Percentiles rank a stretch among this genome's conserved stretches.
phyloP scores from a whole-genome alignment of 2,888 invertebrate genomes.

The Tachina grossa region DNA sequence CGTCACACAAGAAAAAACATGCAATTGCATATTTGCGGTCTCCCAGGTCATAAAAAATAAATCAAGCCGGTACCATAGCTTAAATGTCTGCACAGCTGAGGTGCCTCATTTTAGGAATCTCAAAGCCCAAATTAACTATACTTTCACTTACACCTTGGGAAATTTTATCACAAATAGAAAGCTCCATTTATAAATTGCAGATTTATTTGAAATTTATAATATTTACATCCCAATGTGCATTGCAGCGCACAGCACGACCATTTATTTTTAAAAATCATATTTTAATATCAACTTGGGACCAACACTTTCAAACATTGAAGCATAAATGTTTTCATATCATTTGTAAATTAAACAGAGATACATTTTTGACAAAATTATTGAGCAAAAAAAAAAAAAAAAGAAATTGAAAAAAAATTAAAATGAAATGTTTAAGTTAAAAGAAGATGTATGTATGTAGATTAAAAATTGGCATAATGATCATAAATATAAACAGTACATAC shows the following conservation, averaged over 20 bases:
- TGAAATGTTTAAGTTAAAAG: not conserved
- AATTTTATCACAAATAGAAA: too few species aligned
- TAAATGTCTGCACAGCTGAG: too few species aligned
- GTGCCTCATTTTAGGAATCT: too few species aligned
- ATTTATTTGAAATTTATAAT: too few species aligned
- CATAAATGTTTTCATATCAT: slow-evolving; percentile 56
- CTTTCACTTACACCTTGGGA: too few species aligned
- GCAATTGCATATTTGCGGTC: too few species aligned
- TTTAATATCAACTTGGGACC: slow-evolving; percentile 17
- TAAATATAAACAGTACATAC: not conserved
- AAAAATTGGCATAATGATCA: not conserved
- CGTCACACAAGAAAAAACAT: too few species aligned
- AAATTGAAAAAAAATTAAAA: not conserved
- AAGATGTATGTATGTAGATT: not conserved
- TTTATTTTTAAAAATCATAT: slow-evolving; percentile 20
- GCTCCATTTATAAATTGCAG: too few species aligned
- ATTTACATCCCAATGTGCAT: not conserved
- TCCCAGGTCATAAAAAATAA: too few species aligned
- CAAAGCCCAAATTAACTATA: too few species aligned
- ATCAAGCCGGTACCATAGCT: too few species aligned
- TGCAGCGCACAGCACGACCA: slow-evolving; percentile 3
- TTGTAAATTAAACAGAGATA: slow-evolving; percentile 53
- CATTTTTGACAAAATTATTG: not conserved
- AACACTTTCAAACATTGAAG: slow-evolving; percentile 19
- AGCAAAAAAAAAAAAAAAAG: not conserved